phyloP scores from a whole-genome alignment of 1,140 invertebrate genomes.

The Pogonomyrmex californicus region DNA sequence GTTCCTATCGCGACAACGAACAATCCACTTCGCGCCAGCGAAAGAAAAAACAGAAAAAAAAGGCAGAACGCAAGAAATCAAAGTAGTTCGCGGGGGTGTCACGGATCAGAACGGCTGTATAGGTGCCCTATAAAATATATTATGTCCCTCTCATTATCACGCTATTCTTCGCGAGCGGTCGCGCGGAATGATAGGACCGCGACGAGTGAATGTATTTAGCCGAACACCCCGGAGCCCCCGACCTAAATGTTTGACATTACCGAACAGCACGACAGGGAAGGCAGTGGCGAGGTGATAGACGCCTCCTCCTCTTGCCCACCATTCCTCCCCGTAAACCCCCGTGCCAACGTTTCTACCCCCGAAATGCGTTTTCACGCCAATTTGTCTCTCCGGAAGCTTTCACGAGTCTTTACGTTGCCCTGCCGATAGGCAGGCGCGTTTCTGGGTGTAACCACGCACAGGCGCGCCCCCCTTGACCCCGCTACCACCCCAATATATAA shows the following conservation, averaged over 20 bases:
- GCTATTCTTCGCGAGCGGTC: slow-evolving; percentile 83
- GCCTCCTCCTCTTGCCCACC: slow-evolving; percentile 37
- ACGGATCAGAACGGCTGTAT: background rate
- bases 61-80: background rate
- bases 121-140: slow-evolving; percentile 79
- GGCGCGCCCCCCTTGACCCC: slow-evolving; percentile 44
- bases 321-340: slow-evolving; percentile 48
- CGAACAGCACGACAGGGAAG: slow-evolving; percentile 54
- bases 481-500: slow-evolving; percentile 44
- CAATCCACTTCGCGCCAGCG: background rate
- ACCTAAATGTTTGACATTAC: slow-evolving; percentile 85
- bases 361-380: slow-evolving; percentile 86
- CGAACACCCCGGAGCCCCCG: slow-evolving; percentile 79
- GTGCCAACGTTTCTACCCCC: slow-evolving; percentile 70
- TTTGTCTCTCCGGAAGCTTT: slow-evolving; percentile 85
- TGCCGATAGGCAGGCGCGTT: slow-evolving; percentile 73
- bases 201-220: slow-evolving; percentile 84
- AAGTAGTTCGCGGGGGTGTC: slow-evolving; percentile 27
- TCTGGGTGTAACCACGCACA: slow-evolving; percentile 72
- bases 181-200: slow-evolving; percentile 83
- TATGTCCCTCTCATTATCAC: slow-evolving; percentile 82
- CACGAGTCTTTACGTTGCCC: slow-evolving; percentile 85
- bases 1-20: background rate
- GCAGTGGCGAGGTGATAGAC: slow-evolving; percentile 28
- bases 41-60: background rate